Conservation (phyloP, 2,797 vertebrate genomes). For the Rhinella marina region DNA sequence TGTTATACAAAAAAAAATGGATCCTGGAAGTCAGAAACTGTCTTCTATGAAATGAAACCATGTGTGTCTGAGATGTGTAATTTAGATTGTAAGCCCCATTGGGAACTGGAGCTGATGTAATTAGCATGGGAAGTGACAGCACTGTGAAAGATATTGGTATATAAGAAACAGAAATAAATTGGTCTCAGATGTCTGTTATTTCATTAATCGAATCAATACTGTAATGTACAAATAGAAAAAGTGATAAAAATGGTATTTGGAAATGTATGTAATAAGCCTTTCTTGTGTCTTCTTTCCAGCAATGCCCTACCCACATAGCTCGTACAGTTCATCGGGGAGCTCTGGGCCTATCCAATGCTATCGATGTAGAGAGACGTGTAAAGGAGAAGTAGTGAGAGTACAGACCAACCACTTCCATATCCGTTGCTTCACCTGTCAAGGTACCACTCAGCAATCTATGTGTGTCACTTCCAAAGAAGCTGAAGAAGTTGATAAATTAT, state of each 20-base stretch:
- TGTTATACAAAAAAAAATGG: too few species aligned
- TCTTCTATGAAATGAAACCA: too few species aligned
- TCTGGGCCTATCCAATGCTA: conserved; percentile 90
- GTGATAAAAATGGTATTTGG: not conserved
- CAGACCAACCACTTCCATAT: conserved; percentile 97
- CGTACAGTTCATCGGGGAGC: conserved; percentile 76
- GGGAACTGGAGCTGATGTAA: too few species aligned
- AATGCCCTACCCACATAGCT: conserved; percentile 86
- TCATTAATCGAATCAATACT: not conserved
- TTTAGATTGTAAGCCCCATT: not conserved
- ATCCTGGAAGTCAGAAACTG: too few species aligned
- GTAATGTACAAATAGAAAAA: not conserved
- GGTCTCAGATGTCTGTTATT: not conserved
- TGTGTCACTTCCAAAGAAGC: not conserved
- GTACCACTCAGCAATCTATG: conserved; percentile 68
- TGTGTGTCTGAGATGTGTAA: not conserved
- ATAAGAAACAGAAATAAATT: not conserved
- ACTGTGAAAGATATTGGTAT: not conserved
- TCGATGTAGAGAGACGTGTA: conserved; percentile 91
- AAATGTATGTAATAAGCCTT: conserved; percentile 19
- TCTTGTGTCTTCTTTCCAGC: conserved; percentile 65
- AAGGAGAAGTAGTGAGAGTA: conserved; percentile 96
- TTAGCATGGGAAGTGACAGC: not conserved
- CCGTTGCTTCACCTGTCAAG: conserved; percentile 98
- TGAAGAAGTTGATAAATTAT: not conserved